Evolutionary conservation across 1,140 invertebrate species (phyloP), one percentile per base, ranked within the genome.

Genomic region (Ceratina japonica): DNA sequence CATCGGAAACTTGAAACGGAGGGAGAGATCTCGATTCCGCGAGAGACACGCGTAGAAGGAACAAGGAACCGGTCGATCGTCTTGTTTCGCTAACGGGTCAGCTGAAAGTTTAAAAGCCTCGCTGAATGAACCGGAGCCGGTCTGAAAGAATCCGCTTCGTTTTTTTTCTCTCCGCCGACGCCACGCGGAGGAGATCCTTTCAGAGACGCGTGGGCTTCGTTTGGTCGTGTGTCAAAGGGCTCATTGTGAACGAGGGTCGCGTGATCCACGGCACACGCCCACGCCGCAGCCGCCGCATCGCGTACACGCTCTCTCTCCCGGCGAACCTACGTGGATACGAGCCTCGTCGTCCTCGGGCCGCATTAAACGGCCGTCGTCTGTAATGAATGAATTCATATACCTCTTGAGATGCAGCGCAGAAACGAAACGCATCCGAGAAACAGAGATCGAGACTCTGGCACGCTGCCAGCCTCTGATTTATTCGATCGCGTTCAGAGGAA

Each of bases 201-300:
- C 79, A 84, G 52, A 78, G 71, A 81, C 79, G 83, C 81, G 81
- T 86, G 62, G 79, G 81, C 72, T 80, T 76, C 83, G 80, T 84
- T 84, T 79, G 79, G 66, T 75, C 83, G 81, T 84, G 75, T 66
- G 82, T 87, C 83, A 86, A 89, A 87, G 87, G 79, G 81, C 75
- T 79, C 80, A 86, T 86, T 84, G 79, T 81, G 76, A 80, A 82
- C 77, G 84, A 86, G 88, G 87, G 87, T 89, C 87, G 82, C 79
- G 70, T 84, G 85, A 86, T 85, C 85, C 76, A 73, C 81, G 68
- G 58, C 79, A 81, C 77, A 83, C 88, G 87, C 89, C 89, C 87
- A 86, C 88, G 63, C 5, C 79, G 76, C 64, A n/a, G n/a, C n/a
- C n/a, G 37, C 7, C 37, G 37, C 37, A 10, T 80, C 56, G n/a